Conservation (phyloP, 2,888 invertebrate genomes). For the Eristalinus sepulchralis region DNA sequence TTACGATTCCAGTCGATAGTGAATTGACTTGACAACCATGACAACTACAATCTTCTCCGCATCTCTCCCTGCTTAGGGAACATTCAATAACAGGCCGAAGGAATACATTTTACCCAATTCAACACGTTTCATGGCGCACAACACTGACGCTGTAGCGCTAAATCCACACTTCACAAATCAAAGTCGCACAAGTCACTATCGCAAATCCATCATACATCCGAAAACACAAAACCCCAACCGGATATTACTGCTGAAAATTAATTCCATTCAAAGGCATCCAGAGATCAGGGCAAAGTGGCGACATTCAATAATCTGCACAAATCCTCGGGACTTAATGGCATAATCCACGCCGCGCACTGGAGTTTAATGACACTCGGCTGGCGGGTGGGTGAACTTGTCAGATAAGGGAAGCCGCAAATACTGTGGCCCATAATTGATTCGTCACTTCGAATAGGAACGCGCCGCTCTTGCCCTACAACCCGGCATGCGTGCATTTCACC, state of each 20-base stretch:
- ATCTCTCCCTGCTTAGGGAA: no score
- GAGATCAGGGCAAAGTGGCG: slow-evolving; percentile 26
- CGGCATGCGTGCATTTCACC: slow-evolving; percentile 10
- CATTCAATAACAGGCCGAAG: no score
- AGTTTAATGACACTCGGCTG: slow-evolving; percentile 23
- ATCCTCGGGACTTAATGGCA: slow-evolving; percentile 43
- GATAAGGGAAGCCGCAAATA: slow-evolving; percentile 1
- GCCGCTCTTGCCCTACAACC: not conserved
- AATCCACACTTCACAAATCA: not conserved
- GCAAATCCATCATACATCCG: slow-evolving; percentile 9
- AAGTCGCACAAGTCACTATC: not conserved
- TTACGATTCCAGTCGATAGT: no score
- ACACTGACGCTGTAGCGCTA: no score
- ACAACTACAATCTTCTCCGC: no score
- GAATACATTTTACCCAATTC: no score
- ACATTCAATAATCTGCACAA: slow-evolving; percentile 50
- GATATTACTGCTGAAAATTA: slow-evolving; percentile 49
- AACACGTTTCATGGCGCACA: no score
- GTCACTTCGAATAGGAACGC: slow-evolving; percentile 9
- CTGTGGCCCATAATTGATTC: slow-evolving; percentile 25
- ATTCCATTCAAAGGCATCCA: slow-evolving; percentile 37
- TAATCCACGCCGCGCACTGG: slow-evolving; percentile 30
- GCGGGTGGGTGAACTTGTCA: not conserved
- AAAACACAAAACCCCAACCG: slow-evolving; percentile 11
- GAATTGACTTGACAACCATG: no score